These are phyloP conservation scores for Drosophila lowei DNA, from an alignment of 1,140 invertebrate genomes.

Conservation along the genomic window DNA sequence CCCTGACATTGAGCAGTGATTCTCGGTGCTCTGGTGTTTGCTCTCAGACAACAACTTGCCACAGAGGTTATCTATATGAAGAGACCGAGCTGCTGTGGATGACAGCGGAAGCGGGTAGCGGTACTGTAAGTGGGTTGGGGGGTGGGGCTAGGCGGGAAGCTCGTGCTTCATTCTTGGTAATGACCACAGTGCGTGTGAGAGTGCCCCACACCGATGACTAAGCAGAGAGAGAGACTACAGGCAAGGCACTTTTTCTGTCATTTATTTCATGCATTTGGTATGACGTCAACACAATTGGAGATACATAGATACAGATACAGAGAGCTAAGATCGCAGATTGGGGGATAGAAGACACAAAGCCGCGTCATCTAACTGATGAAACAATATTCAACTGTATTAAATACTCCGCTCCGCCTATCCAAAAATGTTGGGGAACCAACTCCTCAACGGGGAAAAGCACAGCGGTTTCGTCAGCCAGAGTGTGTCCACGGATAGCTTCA, in stretches of 20 bases:
- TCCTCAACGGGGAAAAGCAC: conserved; percentile 71
- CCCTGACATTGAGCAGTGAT: conserved; percentile 40
- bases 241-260: conserved; percentile 23
- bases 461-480: conserved; percentile 77
- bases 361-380: conserved; percentile 26
- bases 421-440: conserved; percentile 76
- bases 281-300: conserved; percentile 37
- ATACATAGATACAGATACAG: conserved; percentile 11
- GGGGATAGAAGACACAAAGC: neutral
- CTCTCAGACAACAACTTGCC: conserved; percentile 28
- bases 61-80: conserved; percentile 33
- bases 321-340: conserved; percentile 15
- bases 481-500: conserved; percentile 71
- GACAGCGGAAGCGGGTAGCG: conserved; percentile 10
- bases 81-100: conserved; percentile 29
- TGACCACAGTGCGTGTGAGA: conserved; percentile 37
- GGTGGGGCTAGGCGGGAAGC: neutral
- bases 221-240: conserved; percentile 1
- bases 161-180: conserved; percentile 31
- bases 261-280: conserved; percentile 23
- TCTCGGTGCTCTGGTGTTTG: conserved; percentile 25
- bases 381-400: conserved; percentile 2
- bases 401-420: conserved; percentile 39
- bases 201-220: conserved; percentile 30
- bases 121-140: neutral